Base-by-base conservation (phyloP, 2,113 vertebrate genomes). In the Melanerpes aurifrons region DNA sequence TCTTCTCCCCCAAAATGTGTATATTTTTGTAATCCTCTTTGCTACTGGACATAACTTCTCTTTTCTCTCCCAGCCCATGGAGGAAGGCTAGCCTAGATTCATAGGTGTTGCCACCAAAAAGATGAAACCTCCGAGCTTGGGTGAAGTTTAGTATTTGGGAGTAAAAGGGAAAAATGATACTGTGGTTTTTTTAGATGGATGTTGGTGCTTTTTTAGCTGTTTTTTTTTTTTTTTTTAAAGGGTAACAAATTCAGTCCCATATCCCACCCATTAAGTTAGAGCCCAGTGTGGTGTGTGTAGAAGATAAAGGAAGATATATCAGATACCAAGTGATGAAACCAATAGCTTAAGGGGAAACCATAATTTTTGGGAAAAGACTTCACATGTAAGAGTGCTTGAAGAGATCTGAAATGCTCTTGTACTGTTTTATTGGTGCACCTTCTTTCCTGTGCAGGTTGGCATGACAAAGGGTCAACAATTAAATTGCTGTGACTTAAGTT, bases 11-110 rank as follows among this genome's bases (percentile, higher is more conserved):
- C 75, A 66, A 86, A 86, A 71, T 92, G 57, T 95, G 90, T 96
- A 97, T 96, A 97, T 97, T 97, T 98, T 90, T 91, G n/a, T 96
- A 95, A 94, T 97, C 89, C 32, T 94, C 79, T 68, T 92, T 80
- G 76, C 83, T 96, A 93, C 93, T 93, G 92, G 92, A 96, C 66
- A 4, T 81, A 83, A 72, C 48, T 72, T 89, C 48, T 94, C 93
- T 73, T 89, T 94, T 93, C 80, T 94, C 93, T 96, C 83, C 88
- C 90, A 78, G 54, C 94, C 78, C 74, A 0, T 68, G 92, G 85
- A 96, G 94, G 95, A 91, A 94, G 87, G 80, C 80, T 76, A 91
- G 74, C 90, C 94, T 94, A 78, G 66, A 29, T 82, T 87, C 32
- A 32, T 91, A 91, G 83, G 93, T 92, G 47, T 68, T 89, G 89